Evolutionary conservation across 2,113 vertebrate species (phyloP), one percentile per base, ranked within the genome.

Genomic region (Theristicus caerulescens): DNA sequence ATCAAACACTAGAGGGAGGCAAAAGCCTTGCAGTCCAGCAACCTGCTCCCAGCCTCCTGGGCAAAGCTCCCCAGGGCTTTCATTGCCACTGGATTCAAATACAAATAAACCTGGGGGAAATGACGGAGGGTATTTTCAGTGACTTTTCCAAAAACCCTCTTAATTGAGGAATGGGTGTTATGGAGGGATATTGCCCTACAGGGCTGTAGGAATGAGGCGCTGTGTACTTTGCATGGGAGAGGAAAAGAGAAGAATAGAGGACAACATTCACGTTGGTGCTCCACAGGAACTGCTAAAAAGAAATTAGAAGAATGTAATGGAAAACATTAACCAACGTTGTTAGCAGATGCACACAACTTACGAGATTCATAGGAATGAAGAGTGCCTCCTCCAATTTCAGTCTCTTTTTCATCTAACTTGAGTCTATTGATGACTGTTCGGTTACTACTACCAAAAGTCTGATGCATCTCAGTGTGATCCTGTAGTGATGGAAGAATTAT

Each of bases 1-100:
- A 6, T 10, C 11, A 49, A 79, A 96, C 97, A n/a, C 96, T 88
- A 95, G 94, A 96, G 95, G 96, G 97, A 94, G 59, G 96, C 93
- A 97, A 66, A 96, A 80, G 72, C 46, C 88, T 77, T 91, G 4
- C 22, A 42, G 82, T 52, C 32, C 92, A 81, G 80, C 7, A 8
- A 18, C 5, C 16, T 11, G 9, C 44, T 78, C 51, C 24, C 62
- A 52, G 64, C 62, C 80, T 36, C 38, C 70, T 9, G 59, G 49
- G 84, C 77, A 54, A 10, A 38, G 46, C 51, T 92, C 40, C 80
- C 55, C 36, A 7, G 80, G 59, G 55, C 55, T 69, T n/a, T 17
- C 77, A 27, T 5, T 42, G 19, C 42, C 34, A 0, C n/a, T 19
- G 66, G 6, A 27, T 38, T 44, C 24, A 8, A 51, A 47, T 13